These are phyloP conservation scores for Aptenodytes forsteri DNA, from an alignment of 2,113 vertebrate genomes.

Conservation along the genomic window DNA sequence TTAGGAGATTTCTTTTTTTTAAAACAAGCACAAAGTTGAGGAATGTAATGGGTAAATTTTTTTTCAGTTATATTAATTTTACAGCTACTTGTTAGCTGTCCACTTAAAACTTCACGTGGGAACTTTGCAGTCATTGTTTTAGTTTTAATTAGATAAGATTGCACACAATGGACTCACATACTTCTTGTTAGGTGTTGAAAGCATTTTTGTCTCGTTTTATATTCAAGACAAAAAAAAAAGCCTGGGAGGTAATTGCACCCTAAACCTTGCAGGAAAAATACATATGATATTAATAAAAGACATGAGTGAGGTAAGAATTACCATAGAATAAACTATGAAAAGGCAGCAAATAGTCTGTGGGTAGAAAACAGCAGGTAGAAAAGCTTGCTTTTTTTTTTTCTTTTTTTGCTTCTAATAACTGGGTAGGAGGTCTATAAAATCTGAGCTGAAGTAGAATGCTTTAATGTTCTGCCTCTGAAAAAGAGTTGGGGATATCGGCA, in stretches of 20 bases:
- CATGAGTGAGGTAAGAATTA: neutral
- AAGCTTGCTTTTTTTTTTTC: neutral
- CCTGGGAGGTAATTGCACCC: neutral
- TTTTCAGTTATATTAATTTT: neutral
- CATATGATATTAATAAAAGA: neutral
- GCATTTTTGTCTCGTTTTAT: neutral
- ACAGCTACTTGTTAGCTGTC: neutral
- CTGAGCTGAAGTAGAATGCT: neutral
- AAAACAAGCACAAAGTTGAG: neutral
- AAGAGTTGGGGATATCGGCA: neutral
- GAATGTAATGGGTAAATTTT: neutral
- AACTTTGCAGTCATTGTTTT: neutral
- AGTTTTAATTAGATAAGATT: neutral
- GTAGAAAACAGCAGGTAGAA: neutral
- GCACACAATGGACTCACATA: neutral
- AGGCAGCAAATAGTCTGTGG: neutral
- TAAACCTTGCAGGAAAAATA: neutral
- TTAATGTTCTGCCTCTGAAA: neutral
- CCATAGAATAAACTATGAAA: neutral
- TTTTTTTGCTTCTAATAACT: neutral
- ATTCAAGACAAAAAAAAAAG: neutral
- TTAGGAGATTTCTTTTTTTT: neutral
- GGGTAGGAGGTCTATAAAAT: neutral
- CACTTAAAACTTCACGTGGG: neutral
- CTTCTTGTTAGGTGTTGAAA: neutral